Evolutionary conservation across 37 sponge, comb jelly and placozoan species (phyloP).

Genomic region (Tethya wilhelma): DNA sequence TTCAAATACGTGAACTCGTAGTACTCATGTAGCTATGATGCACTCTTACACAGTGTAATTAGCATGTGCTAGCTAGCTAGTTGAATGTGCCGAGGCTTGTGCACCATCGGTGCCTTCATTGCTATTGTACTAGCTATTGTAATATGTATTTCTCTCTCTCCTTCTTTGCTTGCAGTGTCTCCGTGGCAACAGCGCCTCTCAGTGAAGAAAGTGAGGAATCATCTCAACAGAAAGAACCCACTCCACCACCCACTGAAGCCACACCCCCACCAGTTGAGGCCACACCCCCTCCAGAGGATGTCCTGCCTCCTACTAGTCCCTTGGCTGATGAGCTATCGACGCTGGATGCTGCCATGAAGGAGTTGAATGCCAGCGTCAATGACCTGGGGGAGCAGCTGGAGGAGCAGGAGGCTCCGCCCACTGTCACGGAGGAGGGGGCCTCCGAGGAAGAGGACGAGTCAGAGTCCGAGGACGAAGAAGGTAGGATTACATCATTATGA

Average conservation of each 20-base stretch:
- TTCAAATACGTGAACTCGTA: no score
- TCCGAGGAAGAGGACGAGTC: conserved; percentile 21
- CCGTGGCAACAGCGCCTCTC: neutral
- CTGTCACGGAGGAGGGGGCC: neutral
- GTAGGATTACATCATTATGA: neutral
- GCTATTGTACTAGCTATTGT: no score
- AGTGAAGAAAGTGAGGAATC: no score
- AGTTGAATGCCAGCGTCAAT: conserved; percentile 7
- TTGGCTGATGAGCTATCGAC: neutral
- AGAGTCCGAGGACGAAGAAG: conserved; percentile 50
- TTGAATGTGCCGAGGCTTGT: no score
- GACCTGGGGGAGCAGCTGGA: neutral
- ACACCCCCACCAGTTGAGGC: neutral
- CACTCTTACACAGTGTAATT: no score
- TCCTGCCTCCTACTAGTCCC: no score
- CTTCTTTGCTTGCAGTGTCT: neutral
- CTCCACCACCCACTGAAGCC: neutral
- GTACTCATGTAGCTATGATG: no score
- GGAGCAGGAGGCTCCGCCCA: neutral
- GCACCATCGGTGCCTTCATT: no score
- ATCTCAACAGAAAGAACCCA: neutral
- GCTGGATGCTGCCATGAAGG: conserved; percentile 23
- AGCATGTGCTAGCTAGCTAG: no score
- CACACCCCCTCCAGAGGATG: neutral
- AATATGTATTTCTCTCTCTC: no score